Evolutionary conservation across 2,888 invertebrate species (phyloP).

Genomic region (Microctonus aethiopoides): DNA sequence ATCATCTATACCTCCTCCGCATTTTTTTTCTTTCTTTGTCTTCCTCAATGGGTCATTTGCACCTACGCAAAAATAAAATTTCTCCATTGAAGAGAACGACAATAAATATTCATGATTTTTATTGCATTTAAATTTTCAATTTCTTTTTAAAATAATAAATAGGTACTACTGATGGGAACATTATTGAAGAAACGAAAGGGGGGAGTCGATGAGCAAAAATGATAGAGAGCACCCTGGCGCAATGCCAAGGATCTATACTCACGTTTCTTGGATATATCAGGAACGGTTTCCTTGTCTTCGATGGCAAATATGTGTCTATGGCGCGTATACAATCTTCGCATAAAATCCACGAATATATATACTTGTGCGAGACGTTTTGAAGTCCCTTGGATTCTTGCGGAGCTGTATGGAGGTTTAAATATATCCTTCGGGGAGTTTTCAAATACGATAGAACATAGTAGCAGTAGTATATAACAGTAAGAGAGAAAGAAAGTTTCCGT

Average conservation of each 20-base stretch:
- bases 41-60: slow-evolving; percentile 34
- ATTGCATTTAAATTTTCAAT: not conserved
- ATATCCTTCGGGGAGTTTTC: slow-evolving; percentile 58
- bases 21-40: slow-evolving; percentile 3
- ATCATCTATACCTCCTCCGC: slow-evolving; percentile 27
- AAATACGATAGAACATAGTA: slow-evolving; percentile 39
- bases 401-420: slow-evolving; percentile 51
- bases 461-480: no score
- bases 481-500: slow-evolving; percentile 21
- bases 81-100: not conserved
- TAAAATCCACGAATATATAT: slow-evolving; percentile 36
- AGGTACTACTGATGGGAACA: not conserved
- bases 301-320: slow-evolving; percentile 1
- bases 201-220: not conserved
- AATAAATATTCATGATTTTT: slow-evolving; percentile 1
- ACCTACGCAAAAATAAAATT: slow-evolving; percentile 16
- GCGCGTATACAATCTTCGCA: slow-evolving; percentile 31
- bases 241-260: slow-evolving; percentile 5
- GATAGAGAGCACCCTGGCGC: not conserved
- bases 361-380: not conserved
- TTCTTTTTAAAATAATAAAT: not conserved
- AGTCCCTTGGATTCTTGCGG: slow-evolving; percentile 9
- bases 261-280: not conserved
- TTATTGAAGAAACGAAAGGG: not conserved
- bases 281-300: not conserved